Evolutionary conservation across 2,888 invertebrate species (phyloP).

Genomic region (Habroteleia sp.): DNA sequence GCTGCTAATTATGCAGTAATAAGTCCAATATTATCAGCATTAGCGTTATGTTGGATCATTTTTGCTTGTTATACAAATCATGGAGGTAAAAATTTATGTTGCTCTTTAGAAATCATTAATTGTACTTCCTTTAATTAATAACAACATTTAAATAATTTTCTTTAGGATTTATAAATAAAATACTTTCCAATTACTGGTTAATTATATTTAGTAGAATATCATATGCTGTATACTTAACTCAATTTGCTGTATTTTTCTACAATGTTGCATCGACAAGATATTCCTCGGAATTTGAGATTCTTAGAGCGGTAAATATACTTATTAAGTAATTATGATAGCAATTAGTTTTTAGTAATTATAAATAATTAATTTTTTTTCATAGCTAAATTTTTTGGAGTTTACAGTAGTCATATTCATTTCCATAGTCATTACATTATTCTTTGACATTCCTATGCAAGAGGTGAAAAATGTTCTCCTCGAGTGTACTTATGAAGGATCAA

Average conservation of each 20-base stretch:
- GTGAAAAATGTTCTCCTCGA: conserved; percentile 81
- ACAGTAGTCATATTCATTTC: conserved; percentile 82
- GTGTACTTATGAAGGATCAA: conserved; percentile 68
- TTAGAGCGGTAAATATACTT: conserved; percentile 81
- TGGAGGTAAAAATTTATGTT: conserved; percentile 82
- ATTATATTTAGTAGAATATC: conserved; percentile 85
- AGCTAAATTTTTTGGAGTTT: conserved; percentile 84
- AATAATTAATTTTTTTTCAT: conserved; percentile 62
- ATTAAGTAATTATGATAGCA: too few relatives aligned
- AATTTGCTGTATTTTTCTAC: conserved; percentile 86
- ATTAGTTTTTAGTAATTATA: too few relatives aligned
- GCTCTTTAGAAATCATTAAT: too few relatives aligned
- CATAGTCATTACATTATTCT: conserved; percentile 83
- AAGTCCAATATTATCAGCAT: conserved; percentile 84
- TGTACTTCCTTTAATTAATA: too few relatives aligned
- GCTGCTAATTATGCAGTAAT: conserved; percentile 86
- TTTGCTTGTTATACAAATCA: conserved; percentile 84
- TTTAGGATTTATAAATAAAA: conserved; percentile 82
- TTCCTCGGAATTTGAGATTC: conserved; percentile 83
- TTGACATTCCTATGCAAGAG: conserved; percentile 86
- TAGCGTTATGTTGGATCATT: conserved; percentile 85
- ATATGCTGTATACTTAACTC: conserved; percentile 86
- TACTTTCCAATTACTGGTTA: conserved; percentile 83
- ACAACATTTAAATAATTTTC: too few relatives aligned
- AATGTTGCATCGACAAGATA: conserved; percentile 85